Percentiles rank a stretch among this genome's conserved stretches.
These are phyloP conservation scores for Chrysolina haemoptera DNA, from an alignment of 2,888 invertebrate species.

Conservation along the genomic window DNA sequence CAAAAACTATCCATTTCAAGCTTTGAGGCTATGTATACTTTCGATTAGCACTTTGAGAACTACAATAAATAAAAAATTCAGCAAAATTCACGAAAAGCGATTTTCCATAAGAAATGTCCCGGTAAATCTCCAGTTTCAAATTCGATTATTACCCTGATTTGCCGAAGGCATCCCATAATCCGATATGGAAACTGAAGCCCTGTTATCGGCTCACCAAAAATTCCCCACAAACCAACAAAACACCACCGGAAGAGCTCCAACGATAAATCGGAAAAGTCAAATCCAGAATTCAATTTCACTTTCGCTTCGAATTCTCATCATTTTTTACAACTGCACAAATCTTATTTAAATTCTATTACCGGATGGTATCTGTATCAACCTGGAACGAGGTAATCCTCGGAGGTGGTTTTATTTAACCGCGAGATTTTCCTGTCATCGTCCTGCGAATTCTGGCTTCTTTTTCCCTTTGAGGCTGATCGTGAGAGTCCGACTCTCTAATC, in stretches of 20 bases:
- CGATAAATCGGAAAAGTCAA: slow-evolving; percentile 8
- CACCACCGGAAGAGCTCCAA: not conserved
- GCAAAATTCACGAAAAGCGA: no score
- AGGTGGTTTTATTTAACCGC: slow-evolving; percentile 9
- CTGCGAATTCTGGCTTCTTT: slow-evolving; percentile 1
- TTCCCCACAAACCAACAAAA: not conserved
- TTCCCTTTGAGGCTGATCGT: not conserved
- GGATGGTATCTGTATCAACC: slow-evolving; percentile 17
- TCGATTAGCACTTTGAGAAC: no score
- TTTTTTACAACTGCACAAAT: slow-evolving; percentile 9
- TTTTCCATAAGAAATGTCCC: no score
- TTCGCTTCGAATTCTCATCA: slow-evolving; percentile 8
- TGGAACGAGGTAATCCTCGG: not conserved
- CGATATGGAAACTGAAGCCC: not conserved
- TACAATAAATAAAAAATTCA: no score
- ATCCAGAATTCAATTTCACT: slow-evolving; percentile 14
- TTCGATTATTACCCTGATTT: not conserved
- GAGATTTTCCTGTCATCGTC: slow-evolving; percentile 8
- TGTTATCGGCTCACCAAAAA: not conserved
- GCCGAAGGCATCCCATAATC: not conserved
- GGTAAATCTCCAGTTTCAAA: not conserved
- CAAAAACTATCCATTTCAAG: no score
- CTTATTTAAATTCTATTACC: slow-evolving; percentile 16
- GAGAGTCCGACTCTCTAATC: not conserved
- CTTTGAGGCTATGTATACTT: no score